Evolutionary conservation across 2,888 invertebrate species (phyloP), one percentile per base, ranked within the genome.

Genomic region (Drosophila differens): DNA sequence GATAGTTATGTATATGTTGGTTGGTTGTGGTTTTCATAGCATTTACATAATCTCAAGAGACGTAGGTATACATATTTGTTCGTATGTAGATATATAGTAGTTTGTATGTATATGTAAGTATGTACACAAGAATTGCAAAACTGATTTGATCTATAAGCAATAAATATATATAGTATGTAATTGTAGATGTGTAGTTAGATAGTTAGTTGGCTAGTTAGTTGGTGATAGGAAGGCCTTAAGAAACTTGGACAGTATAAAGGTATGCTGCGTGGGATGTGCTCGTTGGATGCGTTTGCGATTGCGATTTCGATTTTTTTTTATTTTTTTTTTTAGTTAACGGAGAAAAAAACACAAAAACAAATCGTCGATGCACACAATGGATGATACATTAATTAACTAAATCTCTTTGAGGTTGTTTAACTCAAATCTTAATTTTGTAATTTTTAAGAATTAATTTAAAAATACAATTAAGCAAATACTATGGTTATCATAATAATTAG

Each of bases 381-480:
- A 58, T n/a, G 14, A 37, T 37, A 28, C 25, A 39, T 19, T 61
- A 30, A 32, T 10, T 51, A 14, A 6, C 32, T 39, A 3, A 32
- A 19, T 39, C 19, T 54, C 19, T 52, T 39, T 16, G n/a, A n/a
- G 41, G 22, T 66, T 37, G 33, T 37, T 41, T 30, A 64, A 52
- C 44, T 55, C 32, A 53, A 68, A 71, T 67, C 84, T 83, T 89
- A 86, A 91, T 70, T 79, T 77, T 64, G 84, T 91, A 68, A 62
- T 86, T 89, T 91, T 87, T 86, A 89, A 91, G 90, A 87, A 82
- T 89, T 81, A 90, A 83, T 90, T 89, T 90, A 86, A 83, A 86
- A 90, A 90, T 86, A 91, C 89, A 86, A 91, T 91, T 84, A 89
- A 86, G 89, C 72, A 73, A 64, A 65, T 41, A 74, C 19, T 37